These are phyloP conservation scores for Troides helena DNA, from an alignment of 2,888 invertebrate genomes.

Conservation along the genomic window DNA sequence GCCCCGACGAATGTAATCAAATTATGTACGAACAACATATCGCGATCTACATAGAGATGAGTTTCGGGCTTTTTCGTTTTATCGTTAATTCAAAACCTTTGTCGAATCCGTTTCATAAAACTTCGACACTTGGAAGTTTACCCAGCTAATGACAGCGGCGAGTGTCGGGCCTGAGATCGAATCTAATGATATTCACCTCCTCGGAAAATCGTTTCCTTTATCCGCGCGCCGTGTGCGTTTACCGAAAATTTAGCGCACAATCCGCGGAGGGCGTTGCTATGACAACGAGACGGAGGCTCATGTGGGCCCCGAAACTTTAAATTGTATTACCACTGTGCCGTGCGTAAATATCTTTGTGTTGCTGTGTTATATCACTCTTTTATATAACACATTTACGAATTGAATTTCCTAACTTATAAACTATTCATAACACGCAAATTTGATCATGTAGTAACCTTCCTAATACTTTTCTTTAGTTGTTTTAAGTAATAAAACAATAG, in stretches of 20 bases:
- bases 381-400: conserved; percentile 36
- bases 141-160: conserved; percentile 53
- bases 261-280: conserved; percentile 71
- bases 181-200: conserved; percentile 77
- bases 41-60: conserved; percentile 5
- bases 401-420: conserved; percentile 30
- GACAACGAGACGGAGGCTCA: conserved; percentile 70
- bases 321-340: conserved; percentile 69
- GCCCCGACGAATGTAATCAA: conserved; percentile 38
- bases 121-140: conserved; percentile 38
- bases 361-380: conserved; percentile 52
- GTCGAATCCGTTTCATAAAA: conserved; percentile 24
- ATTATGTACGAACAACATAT: conserved; percentile 29
- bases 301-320: conserved; percentile 77
- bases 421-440: neutral
- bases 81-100: conserved; percentile 13
- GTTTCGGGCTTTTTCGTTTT: conserved; percentile 10
- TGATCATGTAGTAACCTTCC: neutral
- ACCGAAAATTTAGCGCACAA: conserved; percentile 66
- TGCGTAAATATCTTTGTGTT: conserved; percentile 61
- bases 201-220: conserved; percentile 75
- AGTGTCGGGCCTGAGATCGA: conserved; percentile 43
- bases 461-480: neutral
- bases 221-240: conserved; percentile 68
- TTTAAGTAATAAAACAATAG: neutral